Conservation (phyloP, 2,113 vertebrate genomes). For the Rhinolophus sinicus region DNA sequence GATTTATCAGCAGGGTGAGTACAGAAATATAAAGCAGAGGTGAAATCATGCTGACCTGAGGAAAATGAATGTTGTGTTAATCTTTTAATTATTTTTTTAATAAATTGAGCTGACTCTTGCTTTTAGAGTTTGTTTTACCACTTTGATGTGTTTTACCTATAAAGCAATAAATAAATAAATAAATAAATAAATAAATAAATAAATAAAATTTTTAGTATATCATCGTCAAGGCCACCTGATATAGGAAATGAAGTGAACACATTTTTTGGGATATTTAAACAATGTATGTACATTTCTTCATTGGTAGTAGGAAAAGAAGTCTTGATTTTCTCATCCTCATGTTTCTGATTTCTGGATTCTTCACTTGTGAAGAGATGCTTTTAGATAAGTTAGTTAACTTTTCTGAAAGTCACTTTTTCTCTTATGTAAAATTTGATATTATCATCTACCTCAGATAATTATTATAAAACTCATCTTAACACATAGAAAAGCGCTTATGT, state of each 20-base stretch:
- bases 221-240: neutral
- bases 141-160: neutral
- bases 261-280: neutral
- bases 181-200: neutral
- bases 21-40: conserved; percentile 46
- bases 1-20: conserved; percentile 54
- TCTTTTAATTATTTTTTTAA: conserved; percentile 64
- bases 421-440: neutral
- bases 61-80: conserved; percentile 55
- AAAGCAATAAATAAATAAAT: neutral
- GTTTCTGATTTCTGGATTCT: neutral
- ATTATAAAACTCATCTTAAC: neutral
- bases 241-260: neutral
- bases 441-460: neutral
- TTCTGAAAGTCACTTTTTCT: neutral
- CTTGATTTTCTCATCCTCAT: neutral
- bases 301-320: neutral
- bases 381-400: neutral
- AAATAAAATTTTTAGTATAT: neutral
- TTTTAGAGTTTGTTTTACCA: conserved; percentile 52
- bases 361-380: neutral
- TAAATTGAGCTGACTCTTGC: conserved; percentile 56
- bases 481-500: neutral
- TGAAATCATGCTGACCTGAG: conserved; percentile 33
- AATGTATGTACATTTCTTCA: neutral